Evolutionary conservation across 1,140 invertebrate genomes (phyloP), one percentile per base, ranked within the genome.

Genomic region (Copidosoma floridanum): DNA sequence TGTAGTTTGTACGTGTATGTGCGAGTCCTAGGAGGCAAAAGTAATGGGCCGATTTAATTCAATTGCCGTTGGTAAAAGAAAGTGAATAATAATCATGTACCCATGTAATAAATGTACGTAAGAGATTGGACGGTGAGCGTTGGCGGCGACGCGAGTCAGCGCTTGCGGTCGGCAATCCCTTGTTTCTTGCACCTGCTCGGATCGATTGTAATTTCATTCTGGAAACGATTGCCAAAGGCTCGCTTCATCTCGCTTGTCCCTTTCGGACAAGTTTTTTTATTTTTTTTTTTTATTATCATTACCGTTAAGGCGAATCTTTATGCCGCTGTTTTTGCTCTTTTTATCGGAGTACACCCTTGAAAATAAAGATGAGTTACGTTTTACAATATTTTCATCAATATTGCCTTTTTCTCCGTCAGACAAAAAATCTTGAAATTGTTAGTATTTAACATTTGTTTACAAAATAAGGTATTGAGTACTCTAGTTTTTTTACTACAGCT

Each of bases 151-250:
- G 63, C 65, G 65, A 68, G 65, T 66, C 57, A 51, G 52, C 44
- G 57, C 57, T 50, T 59, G 32, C 38, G 50, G 56, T 54, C 27
- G 23, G 16, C 21, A 14, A 14, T 35, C 11, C 27, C 2, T 35
- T 26, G 53, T 18, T 54, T 43, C 55, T 63, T 61, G 59, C 66
- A 65, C 58, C 61, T 63, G 58, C 56, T 51, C 47, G 53, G 65
- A 68, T 64, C 65, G 63, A 65, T 69, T 65, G 58, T 68, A 70
- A 67, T 68, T 70, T 68, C 62, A 61, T 65, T 57, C 50, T 56
- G 52, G 46, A 47, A 63, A 47, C 51, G 50, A 55, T 60, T 29
- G 48, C 61, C 51, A 58, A 48, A 55, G 60, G 60, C 62, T 65
- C 60, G 65, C 64, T 64, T 67, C 23, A n/a, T n/a, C n/a, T n/a